Base-by-base conservation (phyloP, 1,140 invertebrate genomes). In the Drosophila tristis region DNA sequence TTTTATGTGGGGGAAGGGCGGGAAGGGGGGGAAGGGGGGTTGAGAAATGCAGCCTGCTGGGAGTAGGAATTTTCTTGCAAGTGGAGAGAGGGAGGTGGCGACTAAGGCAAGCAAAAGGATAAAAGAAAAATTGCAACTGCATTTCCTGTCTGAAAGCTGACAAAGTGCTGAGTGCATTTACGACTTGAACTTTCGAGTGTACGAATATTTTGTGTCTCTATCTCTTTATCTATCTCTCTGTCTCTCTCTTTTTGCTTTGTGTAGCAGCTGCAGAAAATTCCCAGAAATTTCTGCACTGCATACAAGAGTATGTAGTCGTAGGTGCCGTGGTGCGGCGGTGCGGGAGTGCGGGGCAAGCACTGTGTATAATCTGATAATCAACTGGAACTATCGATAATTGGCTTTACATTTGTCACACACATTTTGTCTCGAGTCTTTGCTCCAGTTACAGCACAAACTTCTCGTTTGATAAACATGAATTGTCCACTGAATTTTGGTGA, bases 141-240 rank as follows among this genome's bases (percentile, higher is more conserved):
- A 87, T 82, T 82, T 79, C 72, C 75, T 76, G 79, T 84, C 84
- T 87, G 72, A 79, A 67, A 87, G 82, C 82, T 87, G 82, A 87
- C 82, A 87, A 87, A 87, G 84, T 87, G 84, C 79, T 89, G 84
- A 89, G 84, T 87, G 84, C 82, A 87, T 84, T 89, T 87, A 80
- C 81, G 78, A 74, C 81, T 86, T 71, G 71, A 62, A 65, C 77
- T 72, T 58, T 39, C 9, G 35, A 39, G 35, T 29, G 47, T 61
- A 56, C 59, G 54, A 23, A 68, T 72, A 53, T 63, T 73, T 57
- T 62, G 63, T 57, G 56, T 59, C 53, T 49, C 53, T 66, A 26
- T 13, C 16, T 59, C 65, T 51, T 5, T 29, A 4, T 29, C 26
- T 26, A 2, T 29, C 26, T 29, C 5, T 29, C 26, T 7, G 0